Base-by-base conservation (phyloP, 2,113 vertebrate genomes). In the Leptobrachium leishanense region DNA sequence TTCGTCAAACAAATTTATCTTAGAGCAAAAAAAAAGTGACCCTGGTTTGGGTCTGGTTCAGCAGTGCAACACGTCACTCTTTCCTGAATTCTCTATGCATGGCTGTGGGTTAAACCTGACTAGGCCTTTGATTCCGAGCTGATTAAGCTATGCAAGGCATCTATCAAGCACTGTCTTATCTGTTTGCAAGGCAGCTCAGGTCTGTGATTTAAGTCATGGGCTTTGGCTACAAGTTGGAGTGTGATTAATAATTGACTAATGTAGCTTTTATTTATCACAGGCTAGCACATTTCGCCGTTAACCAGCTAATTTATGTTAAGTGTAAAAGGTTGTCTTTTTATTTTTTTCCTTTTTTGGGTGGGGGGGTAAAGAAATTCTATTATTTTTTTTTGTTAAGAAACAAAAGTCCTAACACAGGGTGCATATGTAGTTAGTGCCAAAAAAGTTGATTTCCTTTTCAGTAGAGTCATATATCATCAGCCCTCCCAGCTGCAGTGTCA, bases 361-460 rank as follows among this genome's bases (percentile, higher is more conserved):
- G 20, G 20, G 8, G 8, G 46, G 4, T 50, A 50, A 50, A 50
- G 46, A 50, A 50, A 50, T 50, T 8, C 4, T 50, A 83, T 85
- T 84, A 83, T 84, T 76, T 83, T 82, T 77, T 83, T 84, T 84
- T 76, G 73, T 83, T 82, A 54, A 42, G 87, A 86, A 91, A 92
- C 93, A 94, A 93, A 92, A 93, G 94, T 95, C 92, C 91, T 93
- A 90, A 92, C 87, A 95, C 94, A 96, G 95, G 95, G 95, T 94
- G 94, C 92, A 96, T 94, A 93, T 92, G 92, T 90, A 84, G 89
- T 95, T 83, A 87, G 94, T 97, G 97, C 96, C 96, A 96, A 97
- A 96, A 97, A 96, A 97, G 95, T 96, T 96, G 96, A 98, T 99
- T 98, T 98, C 96, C 96, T 98, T 98, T 96, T 95, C 95, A 97